phyloP scores from a whole-genome alignment of 1,140 invertebrate species.

The Mycetomoellerius zeteki region DNA sequence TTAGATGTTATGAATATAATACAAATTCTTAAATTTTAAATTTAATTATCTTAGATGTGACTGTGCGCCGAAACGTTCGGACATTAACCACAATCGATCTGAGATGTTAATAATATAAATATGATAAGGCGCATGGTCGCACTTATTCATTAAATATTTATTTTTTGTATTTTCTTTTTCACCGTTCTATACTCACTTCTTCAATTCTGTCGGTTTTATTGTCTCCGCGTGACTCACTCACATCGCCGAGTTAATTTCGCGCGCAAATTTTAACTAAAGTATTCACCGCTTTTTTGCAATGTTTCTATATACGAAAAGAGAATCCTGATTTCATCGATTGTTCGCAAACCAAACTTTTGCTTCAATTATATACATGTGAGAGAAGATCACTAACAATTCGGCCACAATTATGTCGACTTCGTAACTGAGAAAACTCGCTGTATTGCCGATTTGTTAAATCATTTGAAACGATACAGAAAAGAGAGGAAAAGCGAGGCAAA shows the following conservation, averaged over 20 bases:
- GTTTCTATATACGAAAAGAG: background rate
- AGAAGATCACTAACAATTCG: slow-evolving; percentile 48
- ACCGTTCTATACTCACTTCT: background rate
- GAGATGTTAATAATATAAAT: no score
- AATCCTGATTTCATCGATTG: slow-evolving; percentile 9
- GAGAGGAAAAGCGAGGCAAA: background rate
- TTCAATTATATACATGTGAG: background rate
- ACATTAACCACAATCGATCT: no score
- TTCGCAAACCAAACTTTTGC: background rate
- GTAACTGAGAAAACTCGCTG: slow-evolving; percentile 50
- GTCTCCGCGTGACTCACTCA: background rate
- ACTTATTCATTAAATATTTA: no score
- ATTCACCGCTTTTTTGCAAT: background rate
- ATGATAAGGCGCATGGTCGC: no score
- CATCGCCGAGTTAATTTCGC: background rate
- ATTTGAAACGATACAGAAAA: background rate
- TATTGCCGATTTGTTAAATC: slow-evolving; percentile 31
- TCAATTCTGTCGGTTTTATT: slow-evolving; percentile 2
- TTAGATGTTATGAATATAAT: no score
- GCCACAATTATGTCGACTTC: slow-evolving; percentile 44
- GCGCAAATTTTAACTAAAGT: background rate
- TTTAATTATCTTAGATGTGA: no score
- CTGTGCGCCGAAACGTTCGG: no score
- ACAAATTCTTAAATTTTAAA: no score
- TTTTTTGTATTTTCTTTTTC: background rate